These are phyloP conservation scores for Festucalex cinctus DNA, from an alignment of 2,113 vertebrate species.

Conservation along the genomic window DNA sequence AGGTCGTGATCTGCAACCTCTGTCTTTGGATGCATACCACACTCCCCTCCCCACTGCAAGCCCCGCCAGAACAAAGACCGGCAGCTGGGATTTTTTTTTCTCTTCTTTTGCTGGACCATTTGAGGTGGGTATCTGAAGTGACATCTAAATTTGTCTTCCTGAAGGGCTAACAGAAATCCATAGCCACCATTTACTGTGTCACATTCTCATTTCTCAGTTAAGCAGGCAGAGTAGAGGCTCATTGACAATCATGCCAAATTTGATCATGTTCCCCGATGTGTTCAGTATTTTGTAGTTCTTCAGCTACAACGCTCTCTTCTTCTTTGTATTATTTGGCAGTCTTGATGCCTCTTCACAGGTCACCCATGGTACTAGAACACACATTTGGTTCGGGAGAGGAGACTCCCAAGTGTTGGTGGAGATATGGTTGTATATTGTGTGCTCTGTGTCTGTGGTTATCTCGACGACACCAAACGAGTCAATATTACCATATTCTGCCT, in stretches of 20 bases:
- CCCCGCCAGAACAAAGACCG: slow-evolving; percentile 55
- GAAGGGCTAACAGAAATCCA: slow-evolving; percentile 17
- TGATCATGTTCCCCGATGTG: not conserved
- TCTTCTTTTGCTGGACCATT: slow-evolving; percentile 18
- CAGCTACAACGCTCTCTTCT: too few relatives aligned
- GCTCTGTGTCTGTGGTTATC: too few relatives aligned
- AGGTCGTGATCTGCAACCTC: slow-evolving; percentile 56
- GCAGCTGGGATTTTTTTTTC: slow-evolving; percentile 46
- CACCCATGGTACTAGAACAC: too few relatives aligned
- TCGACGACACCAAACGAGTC: too few relatives aligned
- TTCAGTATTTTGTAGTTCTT: too few relatives aligned
- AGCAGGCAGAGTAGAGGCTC: too few relatives aligned
- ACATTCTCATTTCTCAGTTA: not conserved
- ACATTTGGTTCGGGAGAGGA: too few relatives aligned
- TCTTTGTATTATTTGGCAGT: too few relatives aligned
- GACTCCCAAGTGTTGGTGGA: too few relatives aligned
- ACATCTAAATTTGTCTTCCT: slow-evolving; percentile 50
- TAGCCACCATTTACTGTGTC: not conserved
- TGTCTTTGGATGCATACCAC: slow-evolving; percentile 49
- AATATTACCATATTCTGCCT: too few relatives aligned
- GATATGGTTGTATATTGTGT: too few relatives aligned
- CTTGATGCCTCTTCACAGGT: too few relatives aligned
- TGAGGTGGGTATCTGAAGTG: slow-evolving; percentile 48
- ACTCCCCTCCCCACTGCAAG: slow-evolving; percentile 34
- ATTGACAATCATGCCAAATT: not conserved